A percentile compares a stretch with the other conserved stretches of the same genome.
phyloP scores from a whole-genome alignment of 2,888 invertebrate genomes.

The Dicyrtomina minuta region DNA sequence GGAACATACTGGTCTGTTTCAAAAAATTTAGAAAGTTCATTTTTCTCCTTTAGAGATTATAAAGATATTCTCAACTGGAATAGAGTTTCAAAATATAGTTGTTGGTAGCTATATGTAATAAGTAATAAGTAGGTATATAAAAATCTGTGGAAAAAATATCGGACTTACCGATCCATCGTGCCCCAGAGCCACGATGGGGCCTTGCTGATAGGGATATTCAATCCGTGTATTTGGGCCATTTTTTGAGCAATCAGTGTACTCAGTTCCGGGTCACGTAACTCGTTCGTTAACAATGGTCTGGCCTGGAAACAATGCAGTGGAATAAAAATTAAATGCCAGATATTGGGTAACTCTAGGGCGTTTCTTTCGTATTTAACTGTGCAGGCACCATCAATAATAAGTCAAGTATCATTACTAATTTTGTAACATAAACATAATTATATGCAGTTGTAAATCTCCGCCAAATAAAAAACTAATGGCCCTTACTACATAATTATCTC shows the following conservation, averaged over 20 bases:
- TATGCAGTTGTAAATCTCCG: neutral
- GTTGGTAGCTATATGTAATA: too few species aligned
- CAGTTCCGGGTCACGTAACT: slow-evolving; percentile 75
- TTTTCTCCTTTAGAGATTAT: too few species aligned
- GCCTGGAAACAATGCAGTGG: slow-evolving; percentile 68
- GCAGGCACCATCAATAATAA: neutral
- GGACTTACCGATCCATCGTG: slow-evolving; percentile 76
- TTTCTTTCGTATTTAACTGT: neutral
- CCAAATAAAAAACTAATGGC: too few species aligned
- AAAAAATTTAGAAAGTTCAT: too few species aligned
- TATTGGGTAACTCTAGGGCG: neutral
- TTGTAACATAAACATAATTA: neutral
- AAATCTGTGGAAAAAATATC: too few species aligned
- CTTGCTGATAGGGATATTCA: slow-evolving; percentile 93
- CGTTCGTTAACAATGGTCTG: slow-evolving; percentile 75
- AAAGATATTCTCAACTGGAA: too few species aligned
- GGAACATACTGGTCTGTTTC: too few species aligned
- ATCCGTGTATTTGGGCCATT: slow-evolving; percentile 87
- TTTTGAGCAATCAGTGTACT: slow-evolving; percentile 87
- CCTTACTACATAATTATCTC: too few species aligned
- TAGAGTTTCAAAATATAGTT: too few species aligned
- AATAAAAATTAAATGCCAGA: neutral
- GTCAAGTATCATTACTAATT: neutral
- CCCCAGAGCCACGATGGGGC: slow-evolving; percentile 95
- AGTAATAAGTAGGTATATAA: too few species aligned